A percentile compares a stretch with the other conserved stretches of the same genome.
These are phyloP conservation scores for Ovis aries DNA, from an alignment of 2,113 vertebrate genomes.

Conservation along the genomic window ARS-UI_Ramb_v3.0 NC_056076.1:36822001-36822500, in stretches of 20 bases:
- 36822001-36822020: background rate
- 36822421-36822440: background rate
- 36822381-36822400: background rate
- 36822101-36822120: background rate
- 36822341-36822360: background rate
- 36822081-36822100: background rate
- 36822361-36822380: background rate
- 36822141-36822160: background rate
- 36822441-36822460: background rate
- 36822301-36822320: background rate
- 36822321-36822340: background rate
- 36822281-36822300: background rate
- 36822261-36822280: background rate
- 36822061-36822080: background rate
- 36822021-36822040: background rate
- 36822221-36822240: background rate
- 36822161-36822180: background rate
- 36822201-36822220: background rate
- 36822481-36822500: background rate
- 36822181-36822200: background rate
- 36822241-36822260: background rate
- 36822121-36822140: background rate
- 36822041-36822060: background rate
- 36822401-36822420: background rate
- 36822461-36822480: background rate